Percentiles rank a stretch among this genome's conserved stretches.
These are phyloP conservation scores for Schizotus pectinicornis DNA, from an alignment of 2,888 invertebrate species.

Conservation along the genomic window DNA sequence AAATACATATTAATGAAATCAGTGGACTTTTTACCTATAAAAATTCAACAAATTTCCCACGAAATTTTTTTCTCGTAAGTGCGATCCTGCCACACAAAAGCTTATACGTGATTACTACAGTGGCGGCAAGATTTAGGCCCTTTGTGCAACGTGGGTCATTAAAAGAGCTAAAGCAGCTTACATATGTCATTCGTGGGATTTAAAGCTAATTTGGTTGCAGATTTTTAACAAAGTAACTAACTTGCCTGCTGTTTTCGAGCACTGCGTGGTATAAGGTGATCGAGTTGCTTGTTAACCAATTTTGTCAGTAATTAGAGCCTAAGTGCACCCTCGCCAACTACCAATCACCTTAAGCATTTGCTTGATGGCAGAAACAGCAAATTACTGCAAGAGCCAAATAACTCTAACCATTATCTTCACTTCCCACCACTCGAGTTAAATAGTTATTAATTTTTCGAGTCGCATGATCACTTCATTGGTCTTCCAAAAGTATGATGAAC, in stretches of 20 bases:
- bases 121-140: conserved; percentile 40
- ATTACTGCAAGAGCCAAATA: too few relatives aligned
- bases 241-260: neutral
- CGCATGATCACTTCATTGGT: conserved; percentile 43
- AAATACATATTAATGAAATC: conserved; percentile 14
- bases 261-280: neutral
- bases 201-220: neutral
- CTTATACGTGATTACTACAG: conserved; percentile 41
- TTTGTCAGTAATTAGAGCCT: neutral
- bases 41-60: neutral
- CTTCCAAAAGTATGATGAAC: conserved; percentile 51
- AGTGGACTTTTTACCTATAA: neutral
- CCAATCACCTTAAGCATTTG: too few relatives aligned
- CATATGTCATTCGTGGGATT: conserved; percentile 33
- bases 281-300: neutral
- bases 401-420: too few relatives aligned
- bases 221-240: neutral
- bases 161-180: conserved; percentile 34
- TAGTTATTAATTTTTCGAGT: conserved; percentile 4
- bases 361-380: too few relatives aligned
- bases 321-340: conserved; percentile 3
- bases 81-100: conserved; percentile 30
- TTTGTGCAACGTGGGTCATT: conserved; percentile 33
- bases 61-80: neutral
- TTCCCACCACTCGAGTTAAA: neutral